Percentiles rank a stretch among this genome's conserved stretches.
Conservation (phyloP, 1,140 invertebrate genomes). For the Bombyx mori region ASM3026992v2 NC_085109.1:7479001-7479500, state of each 20-base stretch:
- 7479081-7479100: too few species aligned
- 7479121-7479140: background rate
- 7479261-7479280: constrained; percentile 54
- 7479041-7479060: constrained; percentile 9
- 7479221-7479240: constrained; percentile 36
- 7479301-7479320: constrained; percentile 41
- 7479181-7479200: constrained; percentile 28
- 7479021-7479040: constrained; percentile 16
- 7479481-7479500: too few species aligned
- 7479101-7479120: background rate
- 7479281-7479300: constrained; percentile 65
- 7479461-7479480: too few species aligned
- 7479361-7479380: too few species aligned
- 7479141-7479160: too few species aligned
- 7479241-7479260: constrained; percentile 47
- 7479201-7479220: constrained; percentile 20
- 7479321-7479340: constrained; percentile 43
- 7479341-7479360: constrained; percentile 7
- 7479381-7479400: too few species aligned
- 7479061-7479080: background rate
- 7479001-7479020: constrained; percentile 15
- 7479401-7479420: too few species aligned
- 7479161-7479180: constrained; percentile 11
- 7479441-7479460: too few species aligned
- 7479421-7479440: too few species aligned